Evolutionary conservation across 2,113 vertebrate species (phyloP).

Genomic region (Heterotilapia buettikoferi): DNA sequence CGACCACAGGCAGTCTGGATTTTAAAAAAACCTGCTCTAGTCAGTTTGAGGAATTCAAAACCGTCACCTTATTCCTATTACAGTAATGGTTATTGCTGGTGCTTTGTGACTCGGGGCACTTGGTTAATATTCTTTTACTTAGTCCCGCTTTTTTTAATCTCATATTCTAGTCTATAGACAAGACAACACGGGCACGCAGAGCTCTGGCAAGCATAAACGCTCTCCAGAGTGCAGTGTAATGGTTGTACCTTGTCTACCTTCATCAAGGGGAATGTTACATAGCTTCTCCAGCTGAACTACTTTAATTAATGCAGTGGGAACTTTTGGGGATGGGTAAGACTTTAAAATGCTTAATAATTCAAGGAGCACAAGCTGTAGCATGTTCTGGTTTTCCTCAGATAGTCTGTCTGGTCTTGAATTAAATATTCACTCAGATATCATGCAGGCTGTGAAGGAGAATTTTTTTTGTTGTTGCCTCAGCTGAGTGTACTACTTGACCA

Average conservation of each 20-base stretch:
- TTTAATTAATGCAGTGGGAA: slow-evolving; percentile 57
- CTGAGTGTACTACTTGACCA: slow-evolving; percentile 8
- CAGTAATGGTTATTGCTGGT: background rate
- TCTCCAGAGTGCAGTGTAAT: slow-evolving; percentile 31
- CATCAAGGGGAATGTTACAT: slow-evolving; percentile 31
- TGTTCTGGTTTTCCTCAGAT: slow-evolving; percentile 28
- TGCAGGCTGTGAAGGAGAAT: background rate
- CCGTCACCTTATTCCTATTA: background rate
- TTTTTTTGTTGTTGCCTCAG: background rate
- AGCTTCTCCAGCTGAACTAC: slow-evolving; percentile 8
- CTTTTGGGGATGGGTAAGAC: slow-evolving; percentile 29
- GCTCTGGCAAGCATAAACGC: slow-evolving; percentile 1
- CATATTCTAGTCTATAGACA: background rate
- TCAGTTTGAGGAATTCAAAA: background rate
- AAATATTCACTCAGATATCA: slow-evolving; percentile 47
- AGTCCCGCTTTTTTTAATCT: background rate
- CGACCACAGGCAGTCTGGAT: background rate
- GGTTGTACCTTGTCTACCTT: slow-evolving; percentile 35
- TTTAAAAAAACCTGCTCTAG: accelerated
- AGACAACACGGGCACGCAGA: background rate
- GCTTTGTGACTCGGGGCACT: background rate
- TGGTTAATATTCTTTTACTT: background rate
- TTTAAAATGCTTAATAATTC: slow-evolving; percentile 63
- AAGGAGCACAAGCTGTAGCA: slow-evolving; percentile 37
- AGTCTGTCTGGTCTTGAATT: slow-evolving; percentile 30